Evolutionary conservation across 2,888 invertebrate species (phyloP), one percentile per base, ranked within the genome.

Genomic region (Abscondita cerata): DNA sequence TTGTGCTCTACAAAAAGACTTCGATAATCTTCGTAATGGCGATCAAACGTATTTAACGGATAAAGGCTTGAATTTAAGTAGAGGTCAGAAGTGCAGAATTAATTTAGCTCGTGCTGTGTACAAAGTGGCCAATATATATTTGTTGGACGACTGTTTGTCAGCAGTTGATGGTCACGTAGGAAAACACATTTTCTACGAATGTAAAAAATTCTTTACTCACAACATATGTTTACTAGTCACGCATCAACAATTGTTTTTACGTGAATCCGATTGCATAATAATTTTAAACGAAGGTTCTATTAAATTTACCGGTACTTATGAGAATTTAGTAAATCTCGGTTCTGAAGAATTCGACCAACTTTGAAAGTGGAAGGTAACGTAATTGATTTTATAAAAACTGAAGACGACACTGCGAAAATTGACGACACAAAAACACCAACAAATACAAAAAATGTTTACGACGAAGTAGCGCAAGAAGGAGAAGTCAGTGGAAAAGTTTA

Each of bases 41-140:
- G 93, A 93, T 74, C 79, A 84, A 68, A 91, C 91, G 0, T 75
- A 89, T 52, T 89, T 93, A 1, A 92, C 92, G 4, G 93, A 93
- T 72, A 84, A 89, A 44, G 93, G 93, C 9, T 85, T 89, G 0
- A 87, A 88, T 12, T 79, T 93, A 8, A 91, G 91, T 18, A 92
- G 92, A 11, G 92, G 92, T 12, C 93, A 93, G 79, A 86, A 87
- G 75, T 91, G 92, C 0, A 83, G 93, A 64, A 86, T 94, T 34
- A 90, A 89, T 75, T 81, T 93, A 48, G 91, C 90, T 0, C 82
- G 91, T 71, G 87, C 90, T 0, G 81, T 92, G 48, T 92, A 91
- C 72, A 85, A 85, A 67, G 84, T 89, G 67, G 89, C 90, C 0
- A 91, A 92, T 69, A 83, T 92, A 25, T 92, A 91, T 72, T 79